A percentile compares a stretch with the other conserved stretches of the same genome.
These are phyloP conservation scores for Bryconaethiops microstoma DNA, from an alignment of 2,797 vertebrate genomes.

Conservation along the genomic window DNA sequence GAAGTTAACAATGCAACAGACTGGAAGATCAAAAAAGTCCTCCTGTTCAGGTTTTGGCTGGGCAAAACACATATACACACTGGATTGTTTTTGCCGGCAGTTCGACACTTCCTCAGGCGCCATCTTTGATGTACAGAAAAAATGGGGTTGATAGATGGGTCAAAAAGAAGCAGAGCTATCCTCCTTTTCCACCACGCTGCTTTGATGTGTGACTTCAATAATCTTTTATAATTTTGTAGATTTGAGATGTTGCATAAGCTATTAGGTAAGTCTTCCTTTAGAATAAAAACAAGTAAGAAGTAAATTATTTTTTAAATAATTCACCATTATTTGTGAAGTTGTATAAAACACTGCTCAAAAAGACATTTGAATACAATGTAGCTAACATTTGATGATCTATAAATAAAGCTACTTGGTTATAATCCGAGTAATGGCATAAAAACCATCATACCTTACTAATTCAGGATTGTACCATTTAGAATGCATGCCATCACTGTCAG, in stretches of 20 bases:
- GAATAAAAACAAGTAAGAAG: neutral
- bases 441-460: too few species aligned
- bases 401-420: neutral
- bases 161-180: slow-evolving; percentile 66
- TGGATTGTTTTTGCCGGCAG: slow-evolving; percentile 72
- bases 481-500: too few species aligned
- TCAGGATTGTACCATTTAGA: too few species aligned
- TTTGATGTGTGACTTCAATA: slow-evolving; percentile 5
- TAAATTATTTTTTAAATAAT: too few species aligned
- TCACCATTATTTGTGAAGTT: too few species aligned
- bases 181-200: slow-evolving; percentile 8
- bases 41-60: slow-evolving; percentile 64
- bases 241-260: neutral
- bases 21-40: slow-evolving; percentile 70
- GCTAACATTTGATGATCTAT: too few species aligned
- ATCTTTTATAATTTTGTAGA: neutral
- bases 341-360: too few species aligned
- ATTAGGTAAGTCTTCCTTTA: neutral
- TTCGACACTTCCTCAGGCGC: slow-evolving; percentile 76
- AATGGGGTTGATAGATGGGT: slow-evolving; percentile 63
- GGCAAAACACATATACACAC: slow-evolving; percentile 57
- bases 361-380: too few species aligned
- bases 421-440: neutral
- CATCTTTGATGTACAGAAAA: slow-evolving; percentile 71
- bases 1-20: slow-evolving; percentile 70